Evolutionary conservation across 2,888 invertebrate species (phyloP).

Genomic region (Melinaea menophilus): DNA sequence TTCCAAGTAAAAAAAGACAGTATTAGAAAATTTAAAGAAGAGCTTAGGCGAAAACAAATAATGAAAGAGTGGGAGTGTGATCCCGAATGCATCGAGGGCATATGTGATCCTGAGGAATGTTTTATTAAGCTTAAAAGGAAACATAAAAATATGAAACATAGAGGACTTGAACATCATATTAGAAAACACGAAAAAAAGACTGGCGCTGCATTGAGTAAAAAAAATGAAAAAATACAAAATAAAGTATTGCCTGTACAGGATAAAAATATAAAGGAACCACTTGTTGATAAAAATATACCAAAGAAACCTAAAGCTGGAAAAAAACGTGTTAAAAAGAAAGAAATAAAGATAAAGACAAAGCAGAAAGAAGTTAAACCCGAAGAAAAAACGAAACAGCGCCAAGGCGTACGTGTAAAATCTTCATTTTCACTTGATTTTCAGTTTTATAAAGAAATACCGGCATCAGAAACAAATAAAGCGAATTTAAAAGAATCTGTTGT

Average conservation of each 20-base stretch:
- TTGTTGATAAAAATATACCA: constrained; percentile 7
- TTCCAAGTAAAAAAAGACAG: constrained; percentile 48
- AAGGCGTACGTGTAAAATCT: constrained; percentile 43
- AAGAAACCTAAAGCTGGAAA: constrained; percentile 4
- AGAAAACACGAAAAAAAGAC: constrained; percentile 11
- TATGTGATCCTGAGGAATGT: constrained; percentile 44
- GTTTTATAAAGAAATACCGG: constrained; percentile 39
- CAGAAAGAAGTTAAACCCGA: constrained; percentile 3
- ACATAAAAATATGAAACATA: constrained; percentile 9
- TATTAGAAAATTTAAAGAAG: constrained; percentile 40
- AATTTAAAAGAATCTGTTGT: background rate
- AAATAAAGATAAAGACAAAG: constrained; percentile 9
- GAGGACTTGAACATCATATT: background rate
- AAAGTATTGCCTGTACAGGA: constrained; percentile 2
- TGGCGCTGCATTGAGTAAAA: constrained; percentile 9
- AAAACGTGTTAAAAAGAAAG: constrained; percentile 8
- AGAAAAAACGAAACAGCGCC: constrained; percentile 21
- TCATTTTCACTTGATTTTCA: constrained; percentile 42
- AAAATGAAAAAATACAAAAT: constrained; percentile 17
- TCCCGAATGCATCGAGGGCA: constrained; percentile 31
- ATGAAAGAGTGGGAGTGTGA: constrained; percentile 41
- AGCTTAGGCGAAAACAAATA: constrained; percentile 36
- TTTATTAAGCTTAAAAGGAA: constrained; percentile 35
- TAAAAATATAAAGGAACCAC: constrained; percentile 15
- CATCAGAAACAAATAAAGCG: background rate